These are phyloP conservation scores for Pteria penguin DNA, from an alignment of 2,888 invertebrate genomes.

Conservation along the genomic window DNA sequence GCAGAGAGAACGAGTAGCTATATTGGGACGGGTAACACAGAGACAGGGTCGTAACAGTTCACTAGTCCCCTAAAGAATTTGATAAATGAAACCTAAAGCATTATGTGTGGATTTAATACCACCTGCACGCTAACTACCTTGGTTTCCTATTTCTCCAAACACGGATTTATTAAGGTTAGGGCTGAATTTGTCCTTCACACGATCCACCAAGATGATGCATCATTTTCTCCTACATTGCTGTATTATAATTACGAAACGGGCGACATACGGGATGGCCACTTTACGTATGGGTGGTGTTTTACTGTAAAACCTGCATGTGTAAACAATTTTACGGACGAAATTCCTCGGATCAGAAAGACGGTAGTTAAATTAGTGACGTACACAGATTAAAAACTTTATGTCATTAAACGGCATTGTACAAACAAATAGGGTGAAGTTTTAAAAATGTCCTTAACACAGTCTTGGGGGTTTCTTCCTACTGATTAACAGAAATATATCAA, in stretches of 20 bases:
- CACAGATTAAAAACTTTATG: too few species aligned
- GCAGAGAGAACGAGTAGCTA: not conserved
- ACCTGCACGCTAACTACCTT: conserved; percentile 31
- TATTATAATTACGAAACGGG: too few species aligned
- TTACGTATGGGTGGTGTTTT: too few species aligned
- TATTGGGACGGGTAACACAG: not conserved
- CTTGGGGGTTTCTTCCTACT: too few species aligned
- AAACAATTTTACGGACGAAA: too few species aligned
- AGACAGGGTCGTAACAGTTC: conserved; percentile 33
- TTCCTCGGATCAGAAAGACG: too few species aligned
- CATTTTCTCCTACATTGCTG: not conserved
- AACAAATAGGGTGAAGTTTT: too few species aligned
- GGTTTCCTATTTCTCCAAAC: conserved; percentile 15
- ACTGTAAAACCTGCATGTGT: too few species aligned
- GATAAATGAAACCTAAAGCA: conserved; percentile 33
- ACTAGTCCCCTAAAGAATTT: conserved; percentile 23
- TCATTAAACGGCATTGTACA: too few species aligned
- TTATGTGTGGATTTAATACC: conserved; percentile 18
- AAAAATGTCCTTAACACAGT: too few species aligned
- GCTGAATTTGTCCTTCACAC: not conserved
- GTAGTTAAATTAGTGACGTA: too few species aligned
- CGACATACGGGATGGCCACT: not conserved
- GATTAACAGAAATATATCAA: too few species aligned
- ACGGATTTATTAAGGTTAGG: conserved; percentile 23
- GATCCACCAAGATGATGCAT: not conserved